Percentiles rank a stretch among this genome's conserved stretches.
Conservation (phyloP, 2,797 vertebrate species). For the Pseudomugil tenellus region DNA sequence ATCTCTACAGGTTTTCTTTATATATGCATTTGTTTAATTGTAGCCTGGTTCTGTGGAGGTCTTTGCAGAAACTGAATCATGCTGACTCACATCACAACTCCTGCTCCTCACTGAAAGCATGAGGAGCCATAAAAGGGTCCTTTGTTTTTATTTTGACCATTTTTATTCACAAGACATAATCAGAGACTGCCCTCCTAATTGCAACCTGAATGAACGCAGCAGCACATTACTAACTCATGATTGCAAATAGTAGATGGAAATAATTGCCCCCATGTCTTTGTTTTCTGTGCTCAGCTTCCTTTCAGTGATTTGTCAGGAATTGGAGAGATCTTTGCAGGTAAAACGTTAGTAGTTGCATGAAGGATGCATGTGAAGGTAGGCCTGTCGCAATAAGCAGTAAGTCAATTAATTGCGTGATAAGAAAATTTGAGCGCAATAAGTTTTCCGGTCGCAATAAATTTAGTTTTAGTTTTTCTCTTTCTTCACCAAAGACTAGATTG, state of each 20-base stretch:
- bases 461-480: no score
- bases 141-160: slow-evolving; percentile 57
- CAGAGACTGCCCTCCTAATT: slow-evolving; percentile 62
- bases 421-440: no score
- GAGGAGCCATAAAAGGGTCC: slow-evolving; percentile 23
- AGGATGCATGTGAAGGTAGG: slow-evolving; percentile 26
- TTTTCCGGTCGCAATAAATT: no score
- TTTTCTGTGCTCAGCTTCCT: slow-evolving; percentile 48
- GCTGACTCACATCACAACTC: slow-evolving; percentile 21
- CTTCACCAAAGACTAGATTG: no score
- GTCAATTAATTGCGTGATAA: no score
- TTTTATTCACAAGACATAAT: slow-evolving; percentile 56
- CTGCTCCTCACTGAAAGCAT: slow-evolving; percentile 26
- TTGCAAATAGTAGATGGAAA: slow-evolving; percentile 62
- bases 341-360: slow-evolving; percentile 37
- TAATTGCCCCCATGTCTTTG: slow-evolving; percentile 62
- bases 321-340: slow-evolving; percentile 50
- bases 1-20: neutral
- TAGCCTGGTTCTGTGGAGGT: neutral
- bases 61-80: neutral
- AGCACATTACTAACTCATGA: slow-evolving; percentile 65
- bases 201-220: slow-evolving; percentile 61
- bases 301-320: slow-evolving; percentile 43
- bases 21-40: slow-evolving; percentile 22
- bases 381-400: no score